These are phyloP conservation scores for Pterocles burchelli DNA, from an alignment of 2,113 vertebrate genomes.

Conservation along the genomic window DNA sequence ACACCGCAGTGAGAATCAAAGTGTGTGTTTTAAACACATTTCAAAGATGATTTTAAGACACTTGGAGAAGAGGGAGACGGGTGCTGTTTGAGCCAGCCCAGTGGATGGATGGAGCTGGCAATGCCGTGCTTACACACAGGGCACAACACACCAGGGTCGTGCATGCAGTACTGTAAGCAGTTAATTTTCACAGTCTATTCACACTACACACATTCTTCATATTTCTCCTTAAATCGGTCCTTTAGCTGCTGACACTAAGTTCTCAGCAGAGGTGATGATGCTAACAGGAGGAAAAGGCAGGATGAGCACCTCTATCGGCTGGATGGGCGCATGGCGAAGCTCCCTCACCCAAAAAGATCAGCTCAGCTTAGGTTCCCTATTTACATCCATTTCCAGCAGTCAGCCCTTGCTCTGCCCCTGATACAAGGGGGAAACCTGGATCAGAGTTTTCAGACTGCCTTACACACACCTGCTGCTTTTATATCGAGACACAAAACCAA, in stretches of 20 bases:
- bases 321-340: background rate
- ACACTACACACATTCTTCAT: background rate
- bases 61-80: background rate
- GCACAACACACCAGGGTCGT: background rate
- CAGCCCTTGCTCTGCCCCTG: background rate
- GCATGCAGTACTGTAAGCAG: background rate
- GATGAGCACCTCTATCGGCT: background rate
- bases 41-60: background rate
- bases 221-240: background rate
- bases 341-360: background rate
- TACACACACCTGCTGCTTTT: background rate
- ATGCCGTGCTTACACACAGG: accelerated
- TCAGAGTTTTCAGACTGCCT: background rate
- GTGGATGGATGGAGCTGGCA: background rate
- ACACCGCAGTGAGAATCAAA: background rate
- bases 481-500: background rate
- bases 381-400: background rate
- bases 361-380: background rate
- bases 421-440: background rate
- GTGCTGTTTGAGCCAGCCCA: background rate
- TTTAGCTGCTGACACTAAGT: background rate
- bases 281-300: background rate
- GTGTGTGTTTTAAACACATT: background rate
- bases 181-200: background rate
- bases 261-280: background rate